Base-by-base conservation (phyloP, 1,140 invertebrate genomes). In the Drosophila kepulauana region DNA sequence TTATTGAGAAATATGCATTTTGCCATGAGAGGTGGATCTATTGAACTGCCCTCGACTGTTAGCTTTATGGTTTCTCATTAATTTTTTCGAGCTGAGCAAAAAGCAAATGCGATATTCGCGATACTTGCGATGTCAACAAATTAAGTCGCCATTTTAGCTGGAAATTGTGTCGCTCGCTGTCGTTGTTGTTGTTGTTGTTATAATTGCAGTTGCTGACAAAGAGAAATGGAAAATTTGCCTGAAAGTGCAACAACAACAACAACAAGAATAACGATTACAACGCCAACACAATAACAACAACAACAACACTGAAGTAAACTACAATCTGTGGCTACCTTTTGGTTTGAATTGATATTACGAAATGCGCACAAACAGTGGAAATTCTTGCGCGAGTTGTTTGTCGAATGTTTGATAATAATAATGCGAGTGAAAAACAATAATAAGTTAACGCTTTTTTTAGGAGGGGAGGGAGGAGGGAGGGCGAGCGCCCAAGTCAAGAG, bases 51-150 rank as follows among this genome's bases (percentile, higher is more conserved):
- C 71, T 54, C 65, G 71, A 7, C 5, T 62, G 49, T 49, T 38
- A 16, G 41, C 71, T 48, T 69, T 69, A 62, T 59, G 65, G 41
- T 41, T 87, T 82, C 75, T 68, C 81, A 77, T 73, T 86, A 73
- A 80, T 87, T 82, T 79, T 52, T 79, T 52, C 72, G 66, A 80
- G 65, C 64, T 64, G 58, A 45, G 38, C 61, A 28, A 48, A 65
- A 75, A 57, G 52, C 58, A 74, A 74, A 74, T 62, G 71, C 76
- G 74, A 78, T 70, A 65, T 33, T 56, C 65, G 63, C 67, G 72
- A 79, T 57, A 86, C 72, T 52, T 72, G 82, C 63, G 45, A 65
- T 79, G 75, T 88, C 84, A 87, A 82, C 88, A 82, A 78, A 74
- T 81, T 79, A 58, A 57, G 63, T 76, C 77, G 77, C 87, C 71